Evolutionary conservation across 2,888 invertebrate species (phyloP), one percentile per base, ranked within the genome.

Genomic region (Ellobium chinense): DNA sequence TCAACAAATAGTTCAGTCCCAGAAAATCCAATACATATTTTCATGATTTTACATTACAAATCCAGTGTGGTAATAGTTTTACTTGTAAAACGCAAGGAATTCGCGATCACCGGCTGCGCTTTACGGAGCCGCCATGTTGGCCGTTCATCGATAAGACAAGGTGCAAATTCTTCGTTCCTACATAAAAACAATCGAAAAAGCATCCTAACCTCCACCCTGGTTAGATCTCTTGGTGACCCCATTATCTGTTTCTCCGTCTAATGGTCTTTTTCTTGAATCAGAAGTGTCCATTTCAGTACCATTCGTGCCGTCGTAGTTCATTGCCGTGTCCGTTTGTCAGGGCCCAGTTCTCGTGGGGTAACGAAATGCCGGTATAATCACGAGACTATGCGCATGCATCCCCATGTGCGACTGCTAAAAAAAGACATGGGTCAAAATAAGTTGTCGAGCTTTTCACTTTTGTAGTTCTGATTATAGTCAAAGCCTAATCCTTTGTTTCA

Each of bases 181-280:
- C 74, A 76, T 24, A 73, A 80, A 88, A 83, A 86, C 86, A 82
- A 85, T 56, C 66, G 83, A 86, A 85, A 84, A 88, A 85, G 83
- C 85, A 84, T 83, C 82, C 90, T 88, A 87, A 92, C 92, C 91
- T 90, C 88, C 90, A 85, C 92, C 92, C 88, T 90, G 92, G 87
- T 92, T 92, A 85, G 92, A 91, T 88, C 91, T 86, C 86, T 92
- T 92, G 85, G 91, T 90, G 87, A 90, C 90, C 87, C 92, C 92
- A 86, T 89, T 91, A 84, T 92, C 92, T 85, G 88, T 87, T 86
- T 92, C 92, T 82, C 90, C 91, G 87, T 92, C 92, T 86, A 92
- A 89, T 83, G 92, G 92, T 86, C 92, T 88, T 91, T 92, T 92
- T 85, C 92, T 88, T 83, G 92, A 92, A 88, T 92, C 92, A 84